Evolutionary conservation across 2,113 vertebrate genomes (phyloP).

Genomic region (Dromaius novaehollandiae): DNA sequence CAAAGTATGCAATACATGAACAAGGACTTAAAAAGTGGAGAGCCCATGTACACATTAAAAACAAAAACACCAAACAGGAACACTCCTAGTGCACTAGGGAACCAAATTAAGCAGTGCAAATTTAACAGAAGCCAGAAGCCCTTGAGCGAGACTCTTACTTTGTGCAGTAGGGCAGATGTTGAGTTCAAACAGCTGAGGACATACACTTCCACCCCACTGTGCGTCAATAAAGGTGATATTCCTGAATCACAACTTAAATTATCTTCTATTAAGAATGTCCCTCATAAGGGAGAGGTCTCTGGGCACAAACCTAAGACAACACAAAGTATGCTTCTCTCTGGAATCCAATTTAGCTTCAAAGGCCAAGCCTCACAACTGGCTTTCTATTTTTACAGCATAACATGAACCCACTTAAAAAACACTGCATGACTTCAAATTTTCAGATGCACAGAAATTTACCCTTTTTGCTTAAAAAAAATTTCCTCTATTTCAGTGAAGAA

Average conservation of each 20-base stretch:
- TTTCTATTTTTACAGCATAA: neutral
- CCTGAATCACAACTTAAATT: neutral
- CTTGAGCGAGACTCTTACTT: rapidly evolving
- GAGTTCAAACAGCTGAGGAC: neutral
- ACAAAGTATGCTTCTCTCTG: neutral
- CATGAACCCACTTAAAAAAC: neutral
- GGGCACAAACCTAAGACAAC: neutral
- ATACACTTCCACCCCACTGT: neutral
- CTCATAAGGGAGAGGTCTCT: neutral
- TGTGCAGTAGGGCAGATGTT: neutral
- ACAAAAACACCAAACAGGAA: neutral
- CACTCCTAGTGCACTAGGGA: neutral
- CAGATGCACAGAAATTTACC: neutral
- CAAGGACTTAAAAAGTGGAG: neutral
- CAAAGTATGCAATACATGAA: neutral
- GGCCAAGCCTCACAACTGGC: neutral
- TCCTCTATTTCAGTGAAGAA: slow-evolving; percentile 36
- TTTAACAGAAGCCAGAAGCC: neutral
- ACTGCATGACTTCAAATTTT: neutral
- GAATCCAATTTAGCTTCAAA: neutral
- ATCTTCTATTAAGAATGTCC: neutral
- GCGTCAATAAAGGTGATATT: neutral
- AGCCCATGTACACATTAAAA: neutral
- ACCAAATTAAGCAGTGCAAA: neutral
- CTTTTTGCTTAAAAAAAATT: neutral